These are phyloP conservation scores for Butorides virescens DNA, from an alignment of 2,113 vertebrate species.

Conservation along the genomic window DNA sequence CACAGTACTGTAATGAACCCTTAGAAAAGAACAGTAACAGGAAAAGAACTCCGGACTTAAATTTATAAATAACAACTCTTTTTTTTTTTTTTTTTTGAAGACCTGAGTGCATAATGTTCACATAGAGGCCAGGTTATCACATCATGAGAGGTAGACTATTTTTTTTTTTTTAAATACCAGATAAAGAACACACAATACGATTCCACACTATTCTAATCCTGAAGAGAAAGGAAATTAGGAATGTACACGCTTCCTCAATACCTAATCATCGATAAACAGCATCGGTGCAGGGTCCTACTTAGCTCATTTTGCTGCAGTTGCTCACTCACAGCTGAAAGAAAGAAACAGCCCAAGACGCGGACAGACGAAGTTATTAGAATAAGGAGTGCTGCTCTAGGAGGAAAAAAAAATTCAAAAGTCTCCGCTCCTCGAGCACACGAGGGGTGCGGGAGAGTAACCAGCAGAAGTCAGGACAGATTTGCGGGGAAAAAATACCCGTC, in stretches of 20 bases:
- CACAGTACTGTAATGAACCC: not conserved
- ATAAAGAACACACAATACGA: not conserved
- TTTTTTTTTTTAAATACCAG: not conserved
- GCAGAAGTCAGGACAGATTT: not conserved
- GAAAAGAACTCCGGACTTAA: not conserved
- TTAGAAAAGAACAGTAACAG: not conserved
- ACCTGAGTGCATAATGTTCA: not conserved
- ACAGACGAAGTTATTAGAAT: not conserved
- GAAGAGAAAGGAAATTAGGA: not conserved
- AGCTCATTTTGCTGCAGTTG: not conserved
- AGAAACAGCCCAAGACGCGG: not conserved
- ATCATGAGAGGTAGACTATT: not conserved
- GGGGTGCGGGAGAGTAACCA: not conserved
- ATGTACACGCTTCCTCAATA: not conserved
- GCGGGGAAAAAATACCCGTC: not conserved
- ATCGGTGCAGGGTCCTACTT: not conserved
- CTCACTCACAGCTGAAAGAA: not conserved
- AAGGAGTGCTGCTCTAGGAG: not conserved
- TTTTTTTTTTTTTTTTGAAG: not conserved
- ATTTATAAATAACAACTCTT: not conserved
- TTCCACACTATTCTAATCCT: not conserved
- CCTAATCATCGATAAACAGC: not conserved
- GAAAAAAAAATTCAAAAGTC: too few relatives aligned
- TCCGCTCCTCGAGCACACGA: not conserved
- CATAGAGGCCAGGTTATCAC: not conserved